Evolutionary conservation across 1,140 invertebrate species (phyloP).

Genomic region (Ectropis grisescens): DNA sequence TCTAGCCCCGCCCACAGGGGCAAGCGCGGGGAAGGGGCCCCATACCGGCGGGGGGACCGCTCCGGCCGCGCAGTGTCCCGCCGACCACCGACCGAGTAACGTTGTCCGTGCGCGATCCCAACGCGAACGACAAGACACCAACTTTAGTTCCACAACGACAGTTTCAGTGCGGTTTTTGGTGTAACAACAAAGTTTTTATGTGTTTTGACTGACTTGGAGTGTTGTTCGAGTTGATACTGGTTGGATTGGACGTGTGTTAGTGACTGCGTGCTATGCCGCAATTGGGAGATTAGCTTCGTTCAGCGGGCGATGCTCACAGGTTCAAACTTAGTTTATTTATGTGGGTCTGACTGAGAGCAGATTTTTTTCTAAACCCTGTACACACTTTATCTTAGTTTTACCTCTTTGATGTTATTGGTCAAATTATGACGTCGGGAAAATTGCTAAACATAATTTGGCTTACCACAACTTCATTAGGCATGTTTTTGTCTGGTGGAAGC

Average conservation of each 20-base stretch:
- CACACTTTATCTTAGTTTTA: no score
- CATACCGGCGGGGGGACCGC: slow-evolving; percentile 34
- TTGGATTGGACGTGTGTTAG: slow-evolving; percentile 58
- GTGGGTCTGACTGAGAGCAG: slow-evolving; percentile 21
- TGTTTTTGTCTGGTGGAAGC: no score
- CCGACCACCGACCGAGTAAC: slow-evolving; percentile 51
- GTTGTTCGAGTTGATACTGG: slow-evolving; percentile 32
- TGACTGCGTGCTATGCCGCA: slow-evolving; percentile 62
- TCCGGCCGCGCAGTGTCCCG: slow-evolving; percentile 56
- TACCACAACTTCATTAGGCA: no score
- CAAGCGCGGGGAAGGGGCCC: slow-evolving; percentile 22
- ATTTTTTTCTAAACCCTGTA: not conserved
- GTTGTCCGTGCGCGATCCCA: slow-evolving; percentile 33
- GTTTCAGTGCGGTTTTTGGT: slow-evolving; percentile 54
- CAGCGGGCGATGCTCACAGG: slow-evolving; percentile 64
- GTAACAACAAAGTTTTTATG: slow-evolving; percentile 38
- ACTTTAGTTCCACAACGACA: slow-evolving; percentile 49
- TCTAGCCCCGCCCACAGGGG: slow-evolving; percentile 30
- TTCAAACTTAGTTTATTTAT: slow-evolving; percentile 47
- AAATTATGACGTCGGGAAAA: no score
- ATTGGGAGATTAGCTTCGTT: slow-evolving; percentile 52
- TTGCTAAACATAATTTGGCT: no score
- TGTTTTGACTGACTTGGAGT: slow-evolving; percentile 55
- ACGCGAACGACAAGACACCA: slow-evolving; percentile 40
- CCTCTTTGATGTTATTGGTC: not conserved